Percentiles rank a stretch among this genome's conserved stretches.
Conservation (phyloP, 2,888 invertebrate genomes). For the Dasypolia templi region DNA sequence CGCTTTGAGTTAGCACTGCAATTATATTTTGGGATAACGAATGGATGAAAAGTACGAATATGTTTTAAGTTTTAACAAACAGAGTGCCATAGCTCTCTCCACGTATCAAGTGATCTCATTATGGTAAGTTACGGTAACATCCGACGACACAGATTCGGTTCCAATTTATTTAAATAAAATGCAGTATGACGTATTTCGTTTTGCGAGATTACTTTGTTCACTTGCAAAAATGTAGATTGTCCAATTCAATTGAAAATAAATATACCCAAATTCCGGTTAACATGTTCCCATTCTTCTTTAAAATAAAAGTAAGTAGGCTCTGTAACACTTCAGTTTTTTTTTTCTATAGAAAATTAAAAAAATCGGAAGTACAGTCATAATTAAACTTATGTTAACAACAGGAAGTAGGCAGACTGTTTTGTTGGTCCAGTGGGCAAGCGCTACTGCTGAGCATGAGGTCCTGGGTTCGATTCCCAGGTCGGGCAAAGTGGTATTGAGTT, state of each 20-base stretch:
- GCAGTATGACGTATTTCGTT: constrained; percentile 30
- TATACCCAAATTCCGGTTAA: constrained; percentile 18
- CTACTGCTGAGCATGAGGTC: background rate
- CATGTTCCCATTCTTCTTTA: constrained; percentile 12
- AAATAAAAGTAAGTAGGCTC: too few species aligned
- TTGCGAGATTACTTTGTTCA: constrained; percentile 25
- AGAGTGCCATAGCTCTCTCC: background rate
- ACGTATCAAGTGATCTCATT: constrained; percentile 37
- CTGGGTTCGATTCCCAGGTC: background rate
- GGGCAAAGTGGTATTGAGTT: background rate
- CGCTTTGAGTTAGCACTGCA: background rate
- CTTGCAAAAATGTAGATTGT: constrained; percentile 6
- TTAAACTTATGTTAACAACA: too few species aligned
- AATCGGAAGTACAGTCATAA: too few species aligned
- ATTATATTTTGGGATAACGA: background rate
- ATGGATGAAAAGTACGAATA: background rate
- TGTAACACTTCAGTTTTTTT: too few species aligned
- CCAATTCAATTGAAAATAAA: constrained; percentile 13
- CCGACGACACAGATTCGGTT: constrained; percentile 53
- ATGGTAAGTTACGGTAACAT: constrained; percentile 45
- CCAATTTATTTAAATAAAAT: constrained; percentile 57
- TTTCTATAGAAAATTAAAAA: too few species aligned
- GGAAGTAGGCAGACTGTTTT: background rate
- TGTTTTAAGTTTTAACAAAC: constrained; percentile 18
- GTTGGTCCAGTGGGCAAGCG: background rate